Percentiles rank a stretch among this genome's conserved stretches.
Evolutionary conservation across 2,113 vertebrate genomes (phyloP).

Genomic region (Periophthalmus modestus): DNA sequence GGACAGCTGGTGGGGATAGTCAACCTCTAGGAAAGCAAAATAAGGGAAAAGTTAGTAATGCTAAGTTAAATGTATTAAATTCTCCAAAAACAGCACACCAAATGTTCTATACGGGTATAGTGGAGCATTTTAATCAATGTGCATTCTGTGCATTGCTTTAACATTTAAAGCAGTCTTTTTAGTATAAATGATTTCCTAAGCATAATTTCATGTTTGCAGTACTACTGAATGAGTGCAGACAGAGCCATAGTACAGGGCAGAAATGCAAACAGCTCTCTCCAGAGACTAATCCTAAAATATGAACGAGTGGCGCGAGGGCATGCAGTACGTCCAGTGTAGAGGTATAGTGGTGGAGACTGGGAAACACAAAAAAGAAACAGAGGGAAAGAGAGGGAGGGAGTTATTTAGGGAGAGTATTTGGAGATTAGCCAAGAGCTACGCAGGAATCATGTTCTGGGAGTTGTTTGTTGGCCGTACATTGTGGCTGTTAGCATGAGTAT

Average conservation of each 20-base stretch:
- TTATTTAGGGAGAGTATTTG: conserved; percentile 76
- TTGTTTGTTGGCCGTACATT: conserved; percentile 47
- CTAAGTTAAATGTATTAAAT: background rate
- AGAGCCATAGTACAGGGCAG: conserved; percentile 25
- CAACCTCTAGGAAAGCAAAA: conserved; percentile 82
- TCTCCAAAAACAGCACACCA: background rate
- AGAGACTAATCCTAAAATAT: conserved; percentile 71
- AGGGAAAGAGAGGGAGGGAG: conserved; percentile 42
- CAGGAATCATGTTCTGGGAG: conserved; percentile 67
- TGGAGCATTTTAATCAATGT: background rate
- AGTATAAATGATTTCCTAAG: background rate
- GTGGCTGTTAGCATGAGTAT: conserved; percentile 13
- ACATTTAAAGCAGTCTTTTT: background rate
- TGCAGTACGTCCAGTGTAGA: conserved; percentile 61
- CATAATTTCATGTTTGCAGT: background rate
- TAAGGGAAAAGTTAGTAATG: conserved; percentile 2
- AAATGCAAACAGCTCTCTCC: conserved; percentile 68
- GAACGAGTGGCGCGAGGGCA: conserved; percentile 51
- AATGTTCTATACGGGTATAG: background rate
- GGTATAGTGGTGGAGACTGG: conserved; percentile 46
- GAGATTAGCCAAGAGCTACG: conserved; percentile 62
- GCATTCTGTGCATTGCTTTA: background rate
- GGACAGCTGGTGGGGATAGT: conserved; percentile 98
- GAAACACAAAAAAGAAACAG: conserved; percentile 47
- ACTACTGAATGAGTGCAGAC: conserved; percentile 39